phyloP scores from a whole-genome alignment of 2,888 invertebrate species.

The Standfussiana lucernea region DNA sequence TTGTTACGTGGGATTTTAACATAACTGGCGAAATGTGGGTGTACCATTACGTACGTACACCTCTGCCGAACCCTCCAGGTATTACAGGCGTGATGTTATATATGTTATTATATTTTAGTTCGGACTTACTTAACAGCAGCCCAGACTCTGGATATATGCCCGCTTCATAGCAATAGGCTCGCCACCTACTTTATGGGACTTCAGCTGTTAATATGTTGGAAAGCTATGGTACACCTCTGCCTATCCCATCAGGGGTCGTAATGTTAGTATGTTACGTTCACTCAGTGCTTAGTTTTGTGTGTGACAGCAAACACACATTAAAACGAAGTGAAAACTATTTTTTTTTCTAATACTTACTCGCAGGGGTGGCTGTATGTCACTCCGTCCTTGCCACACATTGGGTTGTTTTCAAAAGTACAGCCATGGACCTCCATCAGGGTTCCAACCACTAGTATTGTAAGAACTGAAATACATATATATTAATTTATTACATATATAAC shows the following conservation, averaged over 20 bases:
- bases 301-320: background rate
- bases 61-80: too few relatives aligned
- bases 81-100: too few relatives aligned
- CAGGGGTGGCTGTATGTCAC: conserved; percentile 23
- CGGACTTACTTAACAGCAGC: too few relatives aligned
- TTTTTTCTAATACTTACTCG: conserved; percentile 14
- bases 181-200: too few relatives aligned
- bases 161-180: too few relatives aligned
- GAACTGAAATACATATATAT: conserved; percentile 22
- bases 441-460: conserved; percentile 10
- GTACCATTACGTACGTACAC: too few relatives aligned
- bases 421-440: background rate
- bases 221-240: background rate
- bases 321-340: background rate
- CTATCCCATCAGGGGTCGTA: background rate
- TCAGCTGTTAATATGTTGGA: too few relatives aligned
- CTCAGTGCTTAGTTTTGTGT: background rate
- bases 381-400: conserved; percentile 29
- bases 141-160: too few relatives aligned
- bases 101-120: too few relatives aligned
- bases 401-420: background rate
- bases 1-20: too few relatives aligned
- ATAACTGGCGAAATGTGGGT: too few relatives aligned
- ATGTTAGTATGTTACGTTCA: background rate
- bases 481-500: too few relatives aligned